Percentiles rank a stretch among this genome's conserved stretches.
These are phyloP conservation scores for Hephaestus fuliginosus DNA, from an alignment of 2,797 vertebrate genomes.

Conservation along the genomic window DNA sequence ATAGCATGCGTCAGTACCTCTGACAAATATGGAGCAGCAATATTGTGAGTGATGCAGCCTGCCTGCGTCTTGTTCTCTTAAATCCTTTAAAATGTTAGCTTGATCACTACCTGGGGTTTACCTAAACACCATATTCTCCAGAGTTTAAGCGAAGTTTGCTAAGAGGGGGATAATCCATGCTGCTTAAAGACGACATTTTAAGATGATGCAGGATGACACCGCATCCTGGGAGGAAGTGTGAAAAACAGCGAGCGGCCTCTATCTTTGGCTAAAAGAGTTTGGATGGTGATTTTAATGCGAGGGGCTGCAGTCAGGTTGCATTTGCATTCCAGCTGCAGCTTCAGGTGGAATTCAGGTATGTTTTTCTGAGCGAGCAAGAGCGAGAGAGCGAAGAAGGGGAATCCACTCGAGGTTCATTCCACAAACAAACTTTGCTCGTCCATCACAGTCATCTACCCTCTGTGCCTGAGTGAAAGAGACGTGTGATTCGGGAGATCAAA, in stretches of 20 bases:
- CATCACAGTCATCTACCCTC: conserved; percentile 11
- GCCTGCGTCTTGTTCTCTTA: not conserved
- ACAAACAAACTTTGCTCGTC: conserved; percentile 20
- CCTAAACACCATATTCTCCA: not conserved
- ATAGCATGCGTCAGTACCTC: not conserved
- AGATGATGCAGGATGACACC: conserved; percentile 41
- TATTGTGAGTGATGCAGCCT: conserved; percentile 9
- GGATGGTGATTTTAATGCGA: conserved; percentile 24
- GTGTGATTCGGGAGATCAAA: not conserved
- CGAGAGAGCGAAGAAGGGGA: conserved; percentile 41
- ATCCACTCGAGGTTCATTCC: conserved; percentile 19
- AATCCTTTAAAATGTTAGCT: conserved; percentile 23
- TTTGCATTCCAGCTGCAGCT: conserved; percentile 39
- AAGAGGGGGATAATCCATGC: conserved; percentile 37
- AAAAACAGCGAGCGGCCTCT: conserved; percentile 43
- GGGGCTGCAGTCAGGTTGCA: conserved; percentile 29
- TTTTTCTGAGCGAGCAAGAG: not conserved
- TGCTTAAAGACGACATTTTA: conserved; percentile 47
- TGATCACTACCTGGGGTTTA: conserved; percentile 8
- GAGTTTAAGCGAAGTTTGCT: conserved; percentile 28
- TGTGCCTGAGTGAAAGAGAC: not conserved
- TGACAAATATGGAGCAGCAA: not conserved
- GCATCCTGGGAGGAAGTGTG: conserved; percentile 36
- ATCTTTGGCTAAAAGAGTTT: conserved; percentile 24
- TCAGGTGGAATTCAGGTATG: not conserved